These are phyloP conservation scores for Temnothorax rugatulus DNA, from an alignment of 2,888 invertebrate species.

Conservation along the genomic window DNA sequence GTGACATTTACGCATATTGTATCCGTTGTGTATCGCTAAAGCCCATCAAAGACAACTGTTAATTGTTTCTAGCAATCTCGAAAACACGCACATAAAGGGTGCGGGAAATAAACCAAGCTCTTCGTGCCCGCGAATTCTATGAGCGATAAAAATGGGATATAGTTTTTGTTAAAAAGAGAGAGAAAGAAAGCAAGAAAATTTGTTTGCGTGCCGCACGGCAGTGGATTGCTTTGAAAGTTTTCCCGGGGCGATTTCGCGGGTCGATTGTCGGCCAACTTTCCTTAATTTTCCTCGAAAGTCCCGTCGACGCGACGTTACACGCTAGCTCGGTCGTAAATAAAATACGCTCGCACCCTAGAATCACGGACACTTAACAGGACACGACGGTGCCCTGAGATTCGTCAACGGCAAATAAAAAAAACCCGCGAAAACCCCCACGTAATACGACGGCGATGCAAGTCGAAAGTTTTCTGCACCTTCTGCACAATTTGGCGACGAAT, in stretches of 20 bases:
- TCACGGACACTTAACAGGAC: slow-evolving; percentile 10
- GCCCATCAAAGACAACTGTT: slow-evolving; percentile 20
- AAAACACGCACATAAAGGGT: not conserved
- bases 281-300: slow-evolving; percentile 53
- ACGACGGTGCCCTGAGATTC: slow-evolving; percentile 7
- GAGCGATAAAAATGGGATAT: slow-evolving; percentile 28
- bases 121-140: slow-evolving; percentile 37
- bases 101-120: not conserved
- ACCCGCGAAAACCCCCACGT: not conserved
- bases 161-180: not conserved
- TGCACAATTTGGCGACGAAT: not conserved
- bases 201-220: slow-evolving; percentile 53
- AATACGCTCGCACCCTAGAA: slow-evolving; percentile 4
- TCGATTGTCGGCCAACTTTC: slow-evolving; percentile 40
- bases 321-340: slow-evolving; percentile 41
- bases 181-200: slow-evolving; percentile 14
- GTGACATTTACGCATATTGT: not conserved
- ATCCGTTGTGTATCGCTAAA: not conserved
- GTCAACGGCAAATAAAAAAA: slow-evolving; percentile 36
- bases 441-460: not conserved
- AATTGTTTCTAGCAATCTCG: slow-evolving; percentile 37
- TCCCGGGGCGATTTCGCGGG: slow-evolving; percentile 48
- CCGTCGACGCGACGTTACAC: slow-evolving; percentile 37
- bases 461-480: slow-evolving; percentile 23
- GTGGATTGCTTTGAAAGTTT: slow-evolving; percentile 42